phyloP scores from a whole-genome alignment of 2,888 invertebrate species.

The Polia nebulosa region DNA sequence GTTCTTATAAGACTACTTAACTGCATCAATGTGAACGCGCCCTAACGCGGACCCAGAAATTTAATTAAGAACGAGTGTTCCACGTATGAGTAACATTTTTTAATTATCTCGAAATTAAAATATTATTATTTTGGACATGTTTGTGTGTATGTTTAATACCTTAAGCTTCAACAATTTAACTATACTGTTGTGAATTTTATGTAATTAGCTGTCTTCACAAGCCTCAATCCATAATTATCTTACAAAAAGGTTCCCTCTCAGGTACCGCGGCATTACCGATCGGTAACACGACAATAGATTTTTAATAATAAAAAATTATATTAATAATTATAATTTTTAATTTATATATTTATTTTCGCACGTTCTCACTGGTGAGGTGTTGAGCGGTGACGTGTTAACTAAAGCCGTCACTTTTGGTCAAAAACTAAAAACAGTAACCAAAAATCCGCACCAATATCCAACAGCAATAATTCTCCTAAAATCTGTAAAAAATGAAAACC shows the following conservation, averaged over 20 bases:
- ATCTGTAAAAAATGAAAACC: constrained; percentile 46
- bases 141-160: no score
- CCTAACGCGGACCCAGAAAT: constrained; percentile 45
- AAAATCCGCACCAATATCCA: constrained; percentile 12
- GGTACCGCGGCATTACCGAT: no score
- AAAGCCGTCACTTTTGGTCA: neutral
- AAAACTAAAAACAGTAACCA: neutral
- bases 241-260: no score
- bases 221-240: no score
- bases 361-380: no score
- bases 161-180: constrained; percentile 7
- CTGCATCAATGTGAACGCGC: constrained; percentile 13
- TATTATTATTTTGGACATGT: constrained; percentile 40
- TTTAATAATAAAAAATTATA: no score
- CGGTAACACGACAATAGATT: no score
- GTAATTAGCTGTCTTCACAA: no score
- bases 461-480: constrained; percentile 35
- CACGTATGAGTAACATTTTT: constrained; percentile 46
- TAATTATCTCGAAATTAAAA: constrained; percentile 51
- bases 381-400: no score
- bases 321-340: no score
- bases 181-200: neutral
- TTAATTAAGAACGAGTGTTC: constrained; percentile 54
- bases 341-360: no score
- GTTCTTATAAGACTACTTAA: neutral